Conservation (phyloP, 2,113 vertebrate genomes). For the Antechinus stuartii region DNA sequence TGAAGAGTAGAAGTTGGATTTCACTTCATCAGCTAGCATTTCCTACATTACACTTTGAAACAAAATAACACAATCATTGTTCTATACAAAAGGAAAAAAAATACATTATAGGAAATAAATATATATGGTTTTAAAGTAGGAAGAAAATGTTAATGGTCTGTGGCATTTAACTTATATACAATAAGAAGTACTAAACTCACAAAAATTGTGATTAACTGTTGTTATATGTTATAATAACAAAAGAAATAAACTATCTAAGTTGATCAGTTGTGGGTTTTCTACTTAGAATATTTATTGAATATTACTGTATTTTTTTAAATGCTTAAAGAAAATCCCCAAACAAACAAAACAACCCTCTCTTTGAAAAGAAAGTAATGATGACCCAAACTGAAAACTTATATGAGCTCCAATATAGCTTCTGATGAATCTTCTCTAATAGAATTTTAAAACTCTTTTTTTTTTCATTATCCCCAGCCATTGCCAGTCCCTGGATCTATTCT, state of each 20-base stretch:
- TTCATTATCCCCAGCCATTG: constrained; percentile 43
- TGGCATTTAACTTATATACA: constrained; percentile 82
- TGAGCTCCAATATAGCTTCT: constrained; percentile 59
- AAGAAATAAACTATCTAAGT: constrained; percentile 11
- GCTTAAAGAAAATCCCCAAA: background rate
- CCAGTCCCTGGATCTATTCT: constrained; percentile 72
- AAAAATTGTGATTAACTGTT: constrained; percentile 71
- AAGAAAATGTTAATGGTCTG: constrained; percentile 67
- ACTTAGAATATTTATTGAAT: background rate
- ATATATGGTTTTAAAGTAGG: constrained; percentile 76
- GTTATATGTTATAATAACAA: constrained; percentile 66
- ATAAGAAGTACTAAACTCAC: constrained; percentile 70
- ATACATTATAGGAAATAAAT: constrained; percentile 89
- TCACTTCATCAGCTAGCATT: constrained; percentile 67
- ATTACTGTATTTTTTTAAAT: background rate
- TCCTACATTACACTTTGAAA: constrained; percentile 75
- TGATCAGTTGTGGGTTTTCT: background rate
- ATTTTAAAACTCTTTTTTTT: background rate
- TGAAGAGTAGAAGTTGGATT: constrained; percentile 54
- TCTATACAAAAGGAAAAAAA: constrained; percentile 82
- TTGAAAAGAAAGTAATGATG: constrained; percentile 65
- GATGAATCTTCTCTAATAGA: constrained; percentile 57
- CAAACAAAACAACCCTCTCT: constrained; percentile 63
- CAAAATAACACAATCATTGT: constrained; percentile 70
- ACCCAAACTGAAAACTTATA: constrained; percentile 67